Base-by-base conservation (phyloP, 2,888 invertebrate species). In the Drosophila tripunctata region DNA sequence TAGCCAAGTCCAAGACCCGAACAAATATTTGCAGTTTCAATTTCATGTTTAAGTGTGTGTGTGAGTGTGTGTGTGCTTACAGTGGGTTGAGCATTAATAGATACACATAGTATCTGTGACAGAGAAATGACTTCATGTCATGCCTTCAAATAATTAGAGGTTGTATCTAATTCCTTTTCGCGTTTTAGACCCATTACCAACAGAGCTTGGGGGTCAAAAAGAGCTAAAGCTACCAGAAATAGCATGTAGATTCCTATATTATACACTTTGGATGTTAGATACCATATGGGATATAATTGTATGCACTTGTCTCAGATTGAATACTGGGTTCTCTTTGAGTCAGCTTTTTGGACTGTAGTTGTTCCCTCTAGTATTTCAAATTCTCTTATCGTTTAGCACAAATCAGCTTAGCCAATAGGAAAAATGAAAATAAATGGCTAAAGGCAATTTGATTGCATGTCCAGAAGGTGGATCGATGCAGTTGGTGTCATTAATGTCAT, bases 141-240 rank as follows among this genome's bases (percentile, higher is more conserved):
- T 89, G 90, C 86, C 86, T 88, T 81, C 70, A 83, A 78, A 89
- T 90, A 89, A 90, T 90, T 89, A 89, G 83, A 82, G 82, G 80
- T 84, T 75, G 70, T 65, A 36, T 27, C 27, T 10, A 27, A 19
- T 21, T 7, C 40, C 21, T 40, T 40, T 5, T 12, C 6, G 35
- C 10, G 15, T n/a, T n/a, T n/a, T n/a, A n/a, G n/a, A n/a, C n/a
- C n/a, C n/a, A n/a, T n/a, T n/a, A n/a, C n/a, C n/a, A n/a, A n/a
- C n/a, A n/a, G n/a, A n/a, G n/a, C n/a, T n/a, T n/a, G n/a, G n/a
- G n/a, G n/a, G n/a, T n/a, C n/a, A n/a, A n/a, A n/a, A n/a, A n/a
- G n/a, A n/a, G n/a, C n/a, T n/a, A n/a, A n/a, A n/a, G n/a, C n/a
- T n/a, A n/a, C n/a, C n/a, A n/a, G n/a, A n/a, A n/a, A n/a, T n/a